Evolutionary conservation across 2,113 vertebrate species (phyloP).

Genomic region (Syngnathus floridae): DNA sequence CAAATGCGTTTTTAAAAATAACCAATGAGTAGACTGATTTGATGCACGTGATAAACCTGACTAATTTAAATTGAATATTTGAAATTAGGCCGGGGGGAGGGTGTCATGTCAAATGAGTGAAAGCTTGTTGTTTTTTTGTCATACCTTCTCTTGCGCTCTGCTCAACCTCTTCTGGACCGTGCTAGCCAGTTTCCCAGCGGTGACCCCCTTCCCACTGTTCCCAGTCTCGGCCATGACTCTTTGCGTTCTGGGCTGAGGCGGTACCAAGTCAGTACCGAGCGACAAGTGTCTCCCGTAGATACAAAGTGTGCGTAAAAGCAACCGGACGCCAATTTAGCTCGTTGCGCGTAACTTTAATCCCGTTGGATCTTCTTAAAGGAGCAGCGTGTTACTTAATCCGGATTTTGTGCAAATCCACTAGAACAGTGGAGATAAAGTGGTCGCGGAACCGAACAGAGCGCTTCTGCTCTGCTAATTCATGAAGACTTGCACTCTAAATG

Average conservation of each 20-base stretch:
- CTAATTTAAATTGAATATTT: no score
- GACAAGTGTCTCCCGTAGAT: neutral
- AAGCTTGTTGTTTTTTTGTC: slow-evolving; percentile 3
- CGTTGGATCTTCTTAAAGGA: slow-evolving; percentile 56
- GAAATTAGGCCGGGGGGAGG: no score
- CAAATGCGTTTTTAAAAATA: neutral
- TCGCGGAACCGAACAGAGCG: neutral
- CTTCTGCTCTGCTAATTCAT: slow-evolving; percentile 39
- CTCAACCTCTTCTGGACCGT: slow-evolving; percentile 93
- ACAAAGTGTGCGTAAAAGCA: slow-evolving; percentile 38
- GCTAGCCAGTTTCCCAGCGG: slow-evolving; percentile 89
- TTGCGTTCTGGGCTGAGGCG: slow-evolving; percentile 20
- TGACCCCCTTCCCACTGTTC: slow-evolving; percentile 92
- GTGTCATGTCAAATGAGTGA: neutral
- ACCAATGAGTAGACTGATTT: neutral
- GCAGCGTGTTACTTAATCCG: slow-evolving; percentile 47
- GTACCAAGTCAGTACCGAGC: slow-evolving; percentile 9
- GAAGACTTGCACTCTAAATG: slow-evolving; percentile 33
- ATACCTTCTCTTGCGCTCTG: slow-evolving; percentile 94
- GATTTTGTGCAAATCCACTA: neutral
- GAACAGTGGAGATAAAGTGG: neutral
- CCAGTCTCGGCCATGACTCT: slow-evolving; percentile 87
- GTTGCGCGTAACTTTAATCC: slow-evolving; percentile 56
- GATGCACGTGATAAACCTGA: no score
- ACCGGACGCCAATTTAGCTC: slow-evolving; percentile 5